Conservation (phyloP, 30 jellyfish, hydroid and myxozoan species). For the Cassiopea andromeda region DNA sequence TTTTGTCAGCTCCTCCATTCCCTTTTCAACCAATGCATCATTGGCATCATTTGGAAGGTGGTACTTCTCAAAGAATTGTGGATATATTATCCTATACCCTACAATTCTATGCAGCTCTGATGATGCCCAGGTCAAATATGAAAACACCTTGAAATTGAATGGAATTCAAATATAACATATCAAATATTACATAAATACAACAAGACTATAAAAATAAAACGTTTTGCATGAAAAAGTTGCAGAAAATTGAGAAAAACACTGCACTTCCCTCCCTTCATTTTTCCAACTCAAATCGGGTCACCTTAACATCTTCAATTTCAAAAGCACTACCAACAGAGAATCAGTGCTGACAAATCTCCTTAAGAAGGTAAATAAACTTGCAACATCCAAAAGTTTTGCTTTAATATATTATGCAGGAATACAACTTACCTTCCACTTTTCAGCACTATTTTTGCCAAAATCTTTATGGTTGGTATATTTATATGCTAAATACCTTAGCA, state of each 20-base stretch:
- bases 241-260: too few species aligned
- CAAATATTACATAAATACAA: too few species aligned
- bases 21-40: slow-evolving; percentile 89
- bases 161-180: neutral
- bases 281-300: too few species aligned
- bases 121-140: slow-evolving; percentile 81
- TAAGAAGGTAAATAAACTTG: too few species aligned
- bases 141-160: slow-evolving; percentile 58
- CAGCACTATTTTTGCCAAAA: slow-evolving; percentile 70
- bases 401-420: neutral
- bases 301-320: too few species aligned
- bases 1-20: slow-evolving; percentile 82
- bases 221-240: too few species aligned
- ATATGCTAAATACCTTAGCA: slow-evolving; percentile 77
- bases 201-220: too few species aligned
- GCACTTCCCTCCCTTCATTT: too few species aligned
- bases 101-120: slow-evolving; percentile 83
- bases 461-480: slow-evolving; percentile 84
- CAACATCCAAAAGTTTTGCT: too few species aligned
- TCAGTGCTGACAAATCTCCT: too few species aligned
- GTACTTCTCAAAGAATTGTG: slow-evolving; percentile 84
- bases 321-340: too few species aligned
- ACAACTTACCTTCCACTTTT: slow-evolving; percentile 76
- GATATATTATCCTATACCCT: slow-evolving; percentile 86
- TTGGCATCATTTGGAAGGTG: slow-evolving; percentile 90